phyloP scores from a whole-genome alignment of 2,797 vertebrate species.

The Cirrhinus molitorella region DNA sequence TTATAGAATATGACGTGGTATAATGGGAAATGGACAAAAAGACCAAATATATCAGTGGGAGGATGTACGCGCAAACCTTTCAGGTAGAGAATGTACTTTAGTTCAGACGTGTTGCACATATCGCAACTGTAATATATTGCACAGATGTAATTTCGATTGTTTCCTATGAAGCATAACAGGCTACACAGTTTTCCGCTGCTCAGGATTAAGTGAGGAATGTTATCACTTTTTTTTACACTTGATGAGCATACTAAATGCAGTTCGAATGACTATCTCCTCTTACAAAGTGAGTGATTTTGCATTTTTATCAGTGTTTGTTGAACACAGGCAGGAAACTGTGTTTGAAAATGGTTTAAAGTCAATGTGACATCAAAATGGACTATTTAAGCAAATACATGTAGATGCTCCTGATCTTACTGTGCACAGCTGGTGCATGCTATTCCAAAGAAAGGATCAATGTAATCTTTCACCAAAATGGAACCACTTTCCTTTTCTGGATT shows the following conservation, averaged over 20 bases:
- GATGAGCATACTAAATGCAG: neutral
- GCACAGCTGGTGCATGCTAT: slow-evolving; percentile 6
- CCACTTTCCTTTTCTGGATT: slow-evolving; percentile 11
- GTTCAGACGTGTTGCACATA: slow-evolving; percentile 18
- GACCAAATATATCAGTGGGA: neutral
- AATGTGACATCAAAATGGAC: neutral
- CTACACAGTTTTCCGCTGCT: slow-evolving; percentile 4
- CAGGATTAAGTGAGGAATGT: slow-evolving; percentile 22
- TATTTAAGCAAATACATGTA: neutral
- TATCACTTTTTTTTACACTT: slow-evolving; percentile 23
- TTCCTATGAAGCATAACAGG: slow-evolving; percentile 26
- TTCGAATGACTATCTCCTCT: neutral
- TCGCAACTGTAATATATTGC: slow-evolving; percentile 27
- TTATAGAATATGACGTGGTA: neutral
- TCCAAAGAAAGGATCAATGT: slow-evolving; percentile 22
- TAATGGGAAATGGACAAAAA: neutral
- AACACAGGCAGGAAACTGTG: slow-evolving; percentile 10
- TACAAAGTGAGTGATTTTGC: neutral
- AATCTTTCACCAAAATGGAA: slow-evolving; percentile 10
- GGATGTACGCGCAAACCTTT: neutral
- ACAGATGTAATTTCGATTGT: slow-evolving; percentile 17
- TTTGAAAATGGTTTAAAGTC: neutral
- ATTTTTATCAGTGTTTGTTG: slow-evolving; percentile 7
- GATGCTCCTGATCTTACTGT: neutral
- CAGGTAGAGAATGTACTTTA: slow-evolving; percentile 27